Percentiles rank a stretch among this genome's conserved stretches.
Evolutionary conservation across 2,113 vertebrate genomes (phyloP).

Genomic region (Oryzias celebensis): DNA sequence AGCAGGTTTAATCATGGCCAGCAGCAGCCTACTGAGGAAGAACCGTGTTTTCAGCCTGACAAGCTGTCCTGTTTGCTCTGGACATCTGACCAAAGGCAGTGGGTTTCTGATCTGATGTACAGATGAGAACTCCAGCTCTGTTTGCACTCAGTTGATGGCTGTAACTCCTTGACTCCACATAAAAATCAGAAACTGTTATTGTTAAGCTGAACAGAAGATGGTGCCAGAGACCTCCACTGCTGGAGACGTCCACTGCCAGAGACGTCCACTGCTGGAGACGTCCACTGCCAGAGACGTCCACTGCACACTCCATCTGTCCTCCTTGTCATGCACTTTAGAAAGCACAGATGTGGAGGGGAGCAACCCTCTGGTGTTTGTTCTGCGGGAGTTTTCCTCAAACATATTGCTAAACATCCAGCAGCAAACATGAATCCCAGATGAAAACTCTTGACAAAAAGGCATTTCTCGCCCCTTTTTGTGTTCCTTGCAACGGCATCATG

Average conservation of each 20-base stretch:
- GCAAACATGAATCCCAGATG: too few relatives aligned
- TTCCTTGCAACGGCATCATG: too few relatives aligned
- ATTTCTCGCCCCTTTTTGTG: too few relatives aligned
- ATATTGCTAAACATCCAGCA: too few relatives aligned
- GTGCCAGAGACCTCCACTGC: constrained; percentile 60
- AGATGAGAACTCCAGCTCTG: constrained; percentile 64
- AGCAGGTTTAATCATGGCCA: too few relatives aligned
- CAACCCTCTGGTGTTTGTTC: too few relatives aligned
- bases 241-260: constrained; percentile 64
- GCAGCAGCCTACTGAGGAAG: background rate
- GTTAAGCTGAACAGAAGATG: constrained; percentile 64
- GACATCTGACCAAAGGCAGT: constrained; percentile 18
- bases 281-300: background rate
- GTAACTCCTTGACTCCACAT: background rate
- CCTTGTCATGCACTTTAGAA: constrained; percentile 3
- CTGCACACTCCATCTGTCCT: background rate
- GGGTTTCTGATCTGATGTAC: constrained; percentile 64
- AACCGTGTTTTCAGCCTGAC: constrained; percentile 24
- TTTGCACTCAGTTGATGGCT: constrained; percentile 1
- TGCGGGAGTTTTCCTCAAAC: too few relatives aligned
- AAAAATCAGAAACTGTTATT: background rate
- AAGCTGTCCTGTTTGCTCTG: constrained; percentile 3
- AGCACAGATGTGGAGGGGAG: too few relatives aligned
- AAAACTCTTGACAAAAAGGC: too few relatives aligned
- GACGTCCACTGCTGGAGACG: constrained; percentile 58